Percentiles rank a stretch among this genome's conserved stretches.
Evolutionary conservation across 1,140 invertebrate species (phyloP).

Genomic region (Hylaeus volcanicus): DNA sequence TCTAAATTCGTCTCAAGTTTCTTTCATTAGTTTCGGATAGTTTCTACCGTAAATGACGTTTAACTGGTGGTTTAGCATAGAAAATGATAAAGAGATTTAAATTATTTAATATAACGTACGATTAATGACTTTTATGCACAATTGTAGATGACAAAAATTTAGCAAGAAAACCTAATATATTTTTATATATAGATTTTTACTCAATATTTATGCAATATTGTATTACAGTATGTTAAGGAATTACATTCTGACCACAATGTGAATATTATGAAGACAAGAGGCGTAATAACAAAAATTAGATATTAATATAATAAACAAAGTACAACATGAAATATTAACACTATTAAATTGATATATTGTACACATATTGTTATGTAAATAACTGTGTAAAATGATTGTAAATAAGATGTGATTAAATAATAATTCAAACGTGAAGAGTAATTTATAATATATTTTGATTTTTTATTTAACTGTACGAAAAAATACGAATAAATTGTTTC

Average conservation of each 20-base stretch:
- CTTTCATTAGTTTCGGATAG: not conserved
- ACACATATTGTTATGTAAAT: not conserved
- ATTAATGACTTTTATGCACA: no score
- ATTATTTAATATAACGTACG: not conserved
- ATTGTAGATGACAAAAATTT: not conserved
- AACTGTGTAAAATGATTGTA: conserved; percentile 6
- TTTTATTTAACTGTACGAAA: conserved; percentile 15
- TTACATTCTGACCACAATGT: conserved; percentile 23
- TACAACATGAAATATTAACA: not conserved
- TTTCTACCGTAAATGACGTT: not conserved
- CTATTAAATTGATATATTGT: conserved; percentile 1
- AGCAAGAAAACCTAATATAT: not conserved
- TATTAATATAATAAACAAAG: not conserved
- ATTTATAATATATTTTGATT: not conserved
- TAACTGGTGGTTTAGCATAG: not conserved
- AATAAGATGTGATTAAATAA: not conserved
- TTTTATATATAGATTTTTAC: not conserved
- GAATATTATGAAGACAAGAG: not conserved
- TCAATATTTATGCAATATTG: conserved; percentile 26
- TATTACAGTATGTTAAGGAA: not conserved
- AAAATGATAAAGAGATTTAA: not conserved
- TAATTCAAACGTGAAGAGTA: not conserved
- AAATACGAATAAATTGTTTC: conserved; percentile 12
- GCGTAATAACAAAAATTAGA: not conserved
- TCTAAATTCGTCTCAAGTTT: not conserved